A percentile compares a stretch with the other conserved stretches of the same genome.
Evolutionary conservation across 2,888 invertebrate species (phyloP).

Genomic region (Ellobium chinense): DNA sequence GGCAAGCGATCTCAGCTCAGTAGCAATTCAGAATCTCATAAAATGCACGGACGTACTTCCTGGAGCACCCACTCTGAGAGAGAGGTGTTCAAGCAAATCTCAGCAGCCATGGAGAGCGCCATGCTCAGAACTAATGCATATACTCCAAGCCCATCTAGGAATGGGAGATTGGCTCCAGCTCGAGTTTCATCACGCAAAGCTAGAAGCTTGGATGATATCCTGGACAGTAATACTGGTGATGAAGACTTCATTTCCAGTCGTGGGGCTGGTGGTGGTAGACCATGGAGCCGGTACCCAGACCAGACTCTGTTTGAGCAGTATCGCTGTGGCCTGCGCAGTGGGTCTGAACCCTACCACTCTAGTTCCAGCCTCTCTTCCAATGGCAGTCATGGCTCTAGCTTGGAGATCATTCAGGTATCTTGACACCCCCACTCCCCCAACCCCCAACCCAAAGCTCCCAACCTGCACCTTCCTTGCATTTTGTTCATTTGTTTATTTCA

Average conservation of each 20-base stretch:
- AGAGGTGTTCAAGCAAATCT: constrained; percentile 70
- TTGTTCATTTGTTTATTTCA: too few relatives aligned
- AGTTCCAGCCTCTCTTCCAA: constrained; percentile 77
- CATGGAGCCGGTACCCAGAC: constrained; percentile 6
- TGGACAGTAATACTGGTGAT: constrained; percentile 65
- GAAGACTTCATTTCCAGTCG: constrained; percentile 6
- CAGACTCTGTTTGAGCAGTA: constrained; percentile 55
- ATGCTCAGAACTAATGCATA: constrained; percentile 70
- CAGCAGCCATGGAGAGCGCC: constrained; percentile 73
- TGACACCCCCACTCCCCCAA: constrained; percentile 49
- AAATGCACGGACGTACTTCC: constrained; percentile 48
- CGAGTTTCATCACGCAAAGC: constrained; percentile 72
- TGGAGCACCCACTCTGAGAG: constrained; percentile 69
- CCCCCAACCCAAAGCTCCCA: too few relatives aligned
- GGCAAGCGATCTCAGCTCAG: constrained; percentile 59
- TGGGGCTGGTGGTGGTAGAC: neutral
- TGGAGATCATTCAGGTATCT: constrained; percentile 77
- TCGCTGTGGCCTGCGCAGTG: constrained; percentile 59
- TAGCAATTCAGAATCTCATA: constrained; percentile 26
- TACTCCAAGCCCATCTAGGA: neutral
- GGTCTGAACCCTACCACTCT: constrained; percentile 73
- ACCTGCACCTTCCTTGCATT: constrained; percentile 3
- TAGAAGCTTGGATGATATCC: constrained; percentile 76
- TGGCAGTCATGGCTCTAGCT: constrained; percentile 76
- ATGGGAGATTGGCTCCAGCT: neutral